These are phyloP conservation scores for Abramis brama DNA, from an alignment of 2,113 vertebrate species.

Conservation along the genomic window DNA sequence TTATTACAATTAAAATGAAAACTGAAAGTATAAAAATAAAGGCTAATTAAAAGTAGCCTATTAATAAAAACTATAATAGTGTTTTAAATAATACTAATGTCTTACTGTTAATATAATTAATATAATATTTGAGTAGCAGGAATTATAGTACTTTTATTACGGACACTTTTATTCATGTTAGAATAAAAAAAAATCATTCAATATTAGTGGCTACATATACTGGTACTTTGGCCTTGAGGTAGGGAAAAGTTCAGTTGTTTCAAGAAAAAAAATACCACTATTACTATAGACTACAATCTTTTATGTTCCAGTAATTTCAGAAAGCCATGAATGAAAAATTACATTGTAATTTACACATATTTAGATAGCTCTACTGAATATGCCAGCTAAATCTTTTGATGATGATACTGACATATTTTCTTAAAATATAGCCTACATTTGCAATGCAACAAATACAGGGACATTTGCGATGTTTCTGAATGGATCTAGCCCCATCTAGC, in stretches of 20 bases:
- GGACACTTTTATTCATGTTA: too few relatives aligned
- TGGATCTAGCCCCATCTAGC: conserved; percentile 1
- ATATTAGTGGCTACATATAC: neutral
- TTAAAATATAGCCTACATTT: neutral
- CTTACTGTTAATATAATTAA: neutral
- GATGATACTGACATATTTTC: neutral
- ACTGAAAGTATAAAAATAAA: neutral
- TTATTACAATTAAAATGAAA: neutral
- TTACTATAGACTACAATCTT: neutral
- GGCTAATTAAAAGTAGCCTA: neutral
- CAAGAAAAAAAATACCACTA: neutral
- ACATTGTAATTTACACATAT: neutral
- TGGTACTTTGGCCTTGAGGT: neutral
- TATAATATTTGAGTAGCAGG: neutral
- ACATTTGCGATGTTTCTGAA: neutral
- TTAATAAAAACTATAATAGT: neutral
- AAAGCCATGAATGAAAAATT: neutral
- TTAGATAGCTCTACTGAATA: neutral
- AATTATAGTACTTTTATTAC: neutral
- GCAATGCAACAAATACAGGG: too few relatives aligned
- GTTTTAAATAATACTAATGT: neutral
- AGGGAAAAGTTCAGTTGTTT: neutral
- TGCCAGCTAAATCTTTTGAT: neutral
- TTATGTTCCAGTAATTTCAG: neutral
- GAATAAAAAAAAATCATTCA: neutral